phyloP scores from a whole-genome alignment of 2,113 vertebrate species.

The Myotis lucifugus region DNA sequence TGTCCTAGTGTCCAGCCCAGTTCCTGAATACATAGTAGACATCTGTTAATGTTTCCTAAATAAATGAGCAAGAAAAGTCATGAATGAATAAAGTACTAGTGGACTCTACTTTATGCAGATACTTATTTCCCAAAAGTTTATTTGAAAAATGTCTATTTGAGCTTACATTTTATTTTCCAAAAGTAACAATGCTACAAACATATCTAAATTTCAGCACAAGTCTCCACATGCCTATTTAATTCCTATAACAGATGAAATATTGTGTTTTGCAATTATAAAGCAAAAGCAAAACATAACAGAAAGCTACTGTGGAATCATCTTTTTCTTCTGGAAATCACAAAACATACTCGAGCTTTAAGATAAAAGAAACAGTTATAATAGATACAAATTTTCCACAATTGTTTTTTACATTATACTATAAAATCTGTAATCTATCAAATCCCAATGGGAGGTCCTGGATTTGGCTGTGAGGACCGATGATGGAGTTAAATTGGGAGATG shows the following conservation, averaged over 20 bases:
- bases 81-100: background rate
- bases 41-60: background rate
- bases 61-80: background rate
- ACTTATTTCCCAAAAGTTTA: background rate
- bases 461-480: constrained; percentile 50
- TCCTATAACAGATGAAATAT: background rate
- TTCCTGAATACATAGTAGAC: background rate
- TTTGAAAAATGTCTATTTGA: constrained; percentile 39
- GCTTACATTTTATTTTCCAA: constrained; percentile 21
- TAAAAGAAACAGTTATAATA: constrained; percentile 1
- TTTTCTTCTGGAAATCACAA: constrained; percentile 45
- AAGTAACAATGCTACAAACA: background rate
- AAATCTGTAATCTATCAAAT: constrained; percentile 44
- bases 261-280: constrained; percentile 32
- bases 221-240: background rate
- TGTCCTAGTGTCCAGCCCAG: background rate
- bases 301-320: background rate
- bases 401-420: constrained; percentile 9
- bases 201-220: background rate
- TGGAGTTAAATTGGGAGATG: constrained; percentile 25
- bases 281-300: constrained; percentile 37
- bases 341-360: constrained; percentile 8
- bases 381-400: background rate
- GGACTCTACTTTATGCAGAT: background rate
- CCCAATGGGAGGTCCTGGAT: constrained; percentile 1